Evolutionary conservation across 2,797 vertebrate species (phyloP).

Genomic region (Tolypeutes matacus): DNA sequence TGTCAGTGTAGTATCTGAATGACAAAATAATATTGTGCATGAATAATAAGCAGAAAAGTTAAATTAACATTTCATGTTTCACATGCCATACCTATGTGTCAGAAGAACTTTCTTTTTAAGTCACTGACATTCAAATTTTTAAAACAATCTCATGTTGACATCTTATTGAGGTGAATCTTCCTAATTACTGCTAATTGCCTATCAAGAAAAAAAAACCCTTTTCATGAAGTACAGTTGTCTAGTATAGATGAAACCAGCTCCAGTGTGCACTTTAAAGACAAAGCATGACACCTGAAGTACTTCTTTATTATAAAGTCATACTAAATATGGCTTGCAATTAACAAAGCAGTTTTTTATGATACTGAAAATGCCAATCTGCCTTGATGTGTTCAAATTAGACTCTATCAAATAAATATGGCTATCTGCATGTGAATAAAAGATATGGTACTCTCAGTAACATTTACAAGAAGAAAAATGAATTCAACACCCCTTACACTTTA

Average conservation of each 20-base stretch:
- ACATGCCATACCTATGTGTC: constrained; percentile 88
- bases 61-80: constrained; percentile 92
- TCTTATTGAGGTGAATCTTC: constrained; percentile 88
- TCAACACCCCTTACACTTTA: constrained; percentile 38
- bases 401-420: constrained; percentile 83
- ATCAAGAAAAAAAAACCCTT: constrained; percentile 85
- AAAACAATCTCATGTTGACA: constrained; percentile 89
- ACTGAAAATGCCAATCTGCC: constrained; percentile 87
- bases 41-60: constrained; percentile 92
- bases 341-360: constrained; percentile 85
- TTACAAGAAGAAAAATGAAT: constrained; percentile 76
- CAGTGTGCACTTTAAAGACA: constrained; percentile 84
- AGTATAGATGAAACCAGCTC: constrained; percentile 85
- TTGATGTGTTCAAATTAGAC: constrained; percentile 87
- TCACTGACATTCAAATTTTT: constrained; percentile 89
- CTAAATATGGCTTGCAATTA: constrained; percentile 89
- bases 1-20: constrained; percentile 90
- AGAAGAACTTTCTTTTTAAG: constrained; percentile 87
- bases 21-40: constrained; percentile 92
- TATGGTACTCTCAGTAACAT: constrained; percentile 73
- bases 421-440: constrained; percentile 80
- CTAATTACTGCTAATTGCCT: constrained; percentile 91
- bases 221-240: constrained; percentile 88
- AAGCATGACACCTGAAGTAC: constrained; percentile 86
- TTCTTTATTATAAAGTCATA: constrained; percentile 89